Evolutionary conservation across 2,797 vertebrate species (phyloP), one percentile per base, ranked within the genome.

Genomic region (Mormyrus proboscirostris): DNA sequence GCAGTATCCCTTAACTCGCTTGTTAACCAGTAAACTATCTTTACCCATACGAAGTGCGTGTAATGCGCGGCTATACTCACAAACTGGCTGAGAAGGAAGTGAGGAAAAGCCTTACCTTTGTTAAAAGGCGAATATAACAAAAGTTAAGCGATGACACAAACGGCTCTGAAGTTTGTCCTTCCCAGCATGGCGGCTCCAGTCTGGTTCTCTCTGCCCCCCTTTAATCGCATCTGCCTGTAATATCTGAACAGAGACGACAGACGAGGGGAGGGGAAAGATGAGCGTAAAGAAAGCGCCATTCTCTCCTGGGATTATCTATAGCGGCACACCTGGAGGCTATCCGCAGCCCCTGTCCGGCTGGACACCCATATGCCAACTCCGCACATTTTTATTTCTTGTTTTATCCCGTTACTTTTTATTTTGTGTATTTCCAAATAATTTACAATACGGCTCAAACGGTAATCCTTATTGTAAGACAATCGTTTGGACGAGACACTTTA

Each of bases 171-270:
- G 83, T 86, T 50, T 53, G 83, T 44, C 19, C 73, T 79, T 29
- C 12, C 83, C 47, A 86, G 83, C 83, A 86, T 86, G 83, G 83
- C 83, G 83, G 83, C 83, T 29, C 22, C 50, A 9, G 41, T n/a
- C 44, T 25, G 19, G 50, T 51, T 86, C 83, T 53, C 83, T 86
- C 44, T 14, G 14, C 33, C 83, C 25, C 83, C 49, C 83, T 51
- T 53, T 79, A 79, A 44, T 79, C 73, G 38, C 76, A 44, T 82
- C 76, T 82, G 76, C 76, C 41, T 82, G 76, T 82, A 82, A 82
- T 82, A 82, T 82, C 76, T 44, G 76, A 44, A 47, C 76, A 47
- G 41, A 47, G 38, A 47, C 76, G 19, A 47, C 38, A 47, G 76
- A 47, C 38, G 7, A 82, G 76, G 76, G 76, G 76, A 44, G 76